Conservation (phyloP, 2,888 invertebrate species). For the Tholera decimalis region DNA sequence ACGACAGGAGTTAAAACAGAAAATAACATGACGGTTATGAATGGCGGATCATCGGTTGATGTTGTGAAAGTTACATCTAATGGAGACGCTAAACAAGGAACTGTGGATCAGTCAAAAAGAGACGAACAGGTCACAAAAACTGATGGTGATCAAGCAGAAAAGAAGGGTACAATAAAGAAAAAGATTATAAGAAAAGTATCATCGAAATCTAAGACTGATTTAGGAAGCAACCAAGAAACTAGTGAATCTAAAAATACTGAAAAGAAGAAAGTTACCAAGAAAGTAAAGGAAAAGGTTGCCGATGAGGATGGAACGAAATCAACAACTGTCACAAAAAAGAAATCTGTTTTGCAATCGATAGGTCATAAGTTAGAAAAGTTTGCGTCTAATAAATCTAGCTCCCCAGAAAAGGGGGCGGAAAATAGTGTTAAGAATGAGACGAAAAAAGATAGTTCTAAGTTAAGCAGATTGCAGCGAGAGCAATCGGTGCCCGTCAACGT, state of each 20-base stretch:
- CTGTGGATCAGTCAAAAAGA: slow-evolving; percentile 68
- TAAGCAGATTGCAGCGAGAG: slow-evolving; percentile 92
- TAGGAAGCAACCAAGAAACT: slow-evolving; percentile 74
- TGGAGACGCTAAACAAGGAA: slow-evolving; percentile 76
- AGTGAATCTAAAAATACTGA: slow-evolving; percentile 79
- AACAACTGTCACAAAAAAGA: slow-evolving; percentile 89
- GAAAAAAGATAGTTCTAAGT: slow-evolving; percentile 82
- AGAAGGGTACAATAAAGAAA: slow-evolving; percentile 86
- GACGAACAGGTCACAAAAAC: slow-evolving; percentile 75
- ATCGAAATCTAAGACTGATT: slow-evolving; percentile 87
- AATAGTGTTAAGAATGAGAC: slow-evolving; percentile 71
- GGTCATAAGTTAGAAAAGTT: slow-evolving; percentile 95
- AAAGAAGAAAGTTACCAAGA: slow-evolving; percentile 87
- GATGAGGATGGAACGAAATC: slow-evolving; percentile 81
- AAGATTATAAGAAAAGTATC: slow-evolving; percentile 87
- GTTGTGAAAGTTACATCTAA: slow-evolving; percentile 67
- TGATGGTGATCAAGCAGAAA: slow-evolving; percentile 78
- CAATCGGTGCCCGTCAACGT: slow-evolving; percentile 92
- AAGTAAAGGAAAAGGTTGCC: slow-evolving; percentile 81
- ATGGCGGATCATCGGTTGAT: slow-evolving; percentile 72
- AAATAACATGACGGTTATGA: slow-evolving; percentile 72
- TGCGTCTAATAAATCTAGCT: slow-evolving; percentile 88
- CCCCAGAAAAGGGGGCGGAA: slow-evolving; percentile 87
- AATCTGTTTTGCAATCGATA: slow-evolving; percentile 94
- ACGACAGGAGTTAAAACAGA: slow-evolving; percentile 69